These are phyloP conservation scores for Eudemis profundana DNA, from an alignment of 2,888 invertebrate genomes.

Conservation along the genomic window DNA sequence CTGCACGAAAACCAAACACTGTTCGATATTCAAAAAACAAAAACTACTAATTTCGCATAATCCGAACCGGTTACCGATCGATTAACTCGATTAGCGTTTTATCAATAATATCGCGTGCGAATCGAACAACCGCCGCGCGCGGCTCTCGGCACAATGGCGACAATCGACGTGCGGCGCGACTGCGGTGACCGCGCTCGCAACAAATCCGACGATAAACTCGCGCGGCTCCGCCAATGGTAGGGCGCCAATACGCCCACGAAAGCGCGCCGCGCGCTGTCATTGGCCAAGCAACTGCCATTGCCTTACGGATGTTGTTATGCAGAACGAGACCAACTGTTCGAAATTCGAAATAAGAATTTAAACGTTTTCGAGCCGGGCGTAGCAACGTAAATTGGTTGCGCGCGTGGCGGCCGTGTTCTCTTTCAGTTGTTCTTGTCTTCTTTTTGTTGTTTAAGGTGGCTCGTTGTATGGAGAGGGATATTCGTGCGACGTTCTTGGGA, in stretches of 20 bases:
- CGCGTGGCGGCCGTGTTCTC: conserved; percentile 71
- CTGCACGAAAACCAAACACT: conserved; percentile 63
- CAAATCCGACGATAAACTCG: conserved; percentile 82
- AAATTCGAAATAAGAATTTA: conserved; percentile 80
- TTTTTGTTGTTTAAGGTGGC: conserved; percentile 62
- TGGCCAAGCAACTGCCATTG: conserved; percentile 84
- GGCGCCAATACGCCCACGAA: conserved; percentile 79
- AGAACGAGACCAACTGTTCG: conserved; percentile 82
- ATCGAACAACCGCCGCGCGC: conserved; percentile 72
- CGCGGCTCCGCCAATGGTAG: conserved; percentile 71
- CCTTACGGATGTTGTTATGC: conserved; percentile 84
- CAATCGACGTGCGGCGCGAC: conserved; percentile 82
- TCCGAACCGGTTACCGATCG: conserved; percentile 62
- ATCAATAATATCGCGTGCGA: conserved; percentile 70
- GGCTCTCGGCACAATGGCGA: conserved; percentile 79
- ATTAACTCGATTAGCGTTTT: conserved; percentile 63
- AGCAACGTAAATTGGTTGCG: conserved; percentile 83
- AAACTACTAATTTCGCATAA: conserved; percentile 56
- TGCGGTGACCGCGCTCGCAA: conserved; percentile 77
- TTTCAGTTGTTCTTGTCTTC: conserved; percentile 65
- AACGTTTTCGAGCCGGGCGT: conserved; percentile 79
- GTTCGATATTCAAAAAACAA: conserved; percentile 49
- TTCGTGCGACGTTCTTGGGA: conserved; percentile 40
- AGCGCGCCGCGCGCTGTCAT: conserved; percentile 69
- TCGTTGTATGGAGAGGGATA: conserved; percentile 50